phyloP scores from a whole-genome alignment of 2,113 vertebrate species.

The Hemibagrus wyckioides region DNA sequence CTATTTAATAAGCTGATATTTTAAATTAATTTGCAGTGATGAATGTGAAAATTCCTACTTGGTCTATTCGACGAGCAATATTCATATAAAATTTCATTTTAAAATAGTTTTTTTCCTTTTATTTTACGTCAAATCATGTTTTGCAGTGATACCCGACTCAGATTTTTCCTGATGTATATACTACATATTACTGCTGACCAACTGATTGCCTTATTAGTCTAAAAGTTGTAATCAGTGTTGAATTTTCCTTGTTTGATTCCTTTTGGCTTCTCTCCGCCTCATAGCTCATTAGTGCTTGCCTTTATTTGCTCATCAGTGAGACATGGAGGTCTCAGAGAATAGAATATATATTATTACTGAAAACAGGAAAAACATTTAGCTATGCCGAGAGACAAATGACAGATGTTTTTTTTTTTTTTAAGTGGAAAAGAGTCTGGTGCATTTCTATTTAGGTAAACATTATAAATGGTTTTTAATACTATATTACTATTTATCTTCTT shows the following conservation, averaged over 20 bases:
- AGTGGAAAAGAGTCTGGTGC: background rate
- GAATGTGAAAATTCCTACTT: too few species aligned
- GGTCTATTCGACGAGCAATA: too few species aligned
- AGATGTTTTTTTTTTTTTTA: background rate
- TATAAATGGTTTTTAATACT: background rate
- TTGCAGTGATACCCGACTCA: too few species aligned
- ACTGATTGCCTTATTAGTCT: background rate
- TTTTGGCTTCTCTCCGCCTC: background rate
- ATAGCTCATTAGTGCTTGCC: background rate
- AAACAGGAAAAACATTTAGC: background rate
- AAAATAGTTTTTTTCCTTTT: too few species aligned
- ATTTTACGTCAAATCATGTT: too few species aligned
- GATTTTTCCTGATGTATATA: background rate
- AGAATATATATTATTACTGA: background rate
- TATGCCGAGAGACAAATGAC: background rate
- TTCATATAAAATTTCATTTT: too few species aligned
- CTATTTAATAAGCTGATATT: too few species aligned
- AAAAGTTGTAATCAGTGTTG: background rate
- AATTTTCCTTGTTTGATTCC: background rate
- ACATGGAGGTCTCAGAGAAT: background rate
- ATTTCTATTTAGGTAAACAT: too few species aligned
- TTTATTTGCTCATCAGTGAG: background rate
- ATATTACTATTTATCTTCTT: background rate
- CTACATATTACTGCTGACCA: background rate
- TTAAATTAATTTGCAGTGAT: too few species aligned